phyloP scores from a whole-genome alignment of 2,113 vertebrate genomes.

The Boleophthalmus pectinirostris region DNA sequence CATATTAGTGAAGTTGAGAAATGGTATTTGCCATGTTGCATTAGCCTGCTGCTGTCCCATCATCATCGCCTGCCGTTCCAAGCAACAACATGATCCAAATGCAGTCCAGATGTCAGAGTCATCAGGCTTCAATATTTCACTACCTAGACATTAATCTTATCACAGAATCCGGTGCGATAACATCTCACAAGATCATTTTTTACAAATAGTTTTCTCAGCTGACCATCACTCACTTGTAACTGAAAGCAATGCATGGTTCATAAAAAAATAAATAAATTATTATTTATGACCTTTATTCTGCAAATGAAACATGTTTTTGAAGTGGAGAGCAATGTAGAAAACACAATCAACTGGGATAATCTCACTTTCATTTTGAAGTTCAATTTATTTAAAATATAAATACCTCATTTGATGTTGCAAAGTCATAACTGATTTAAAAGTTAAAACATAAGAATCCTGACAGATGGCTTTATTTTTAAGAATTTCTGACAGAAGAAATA shows the following conservation, averaged over 20 bases:
- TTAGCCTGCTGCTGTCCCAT: slow-evolving; percentile 67
- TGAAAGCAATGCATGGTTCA: slow-evolving; percentile 21
- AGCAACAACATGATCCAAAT: slow-evolving; percentile 77
- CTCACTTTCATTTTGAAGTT: neutral
- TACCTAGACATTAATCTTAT: slow-evolving; percentile 72
- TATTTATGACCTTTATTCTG: neutral
- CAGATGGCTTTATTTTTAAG: neutral
- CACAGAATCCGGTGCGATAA: slow-evolving; percentile 76
- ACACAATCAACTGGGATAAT: neutral
- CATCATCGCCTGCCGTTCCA: slow-evolving; percentile 69
- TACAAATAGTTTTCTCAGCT: slow-evolving; percentile 50
- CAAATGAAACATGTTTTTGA: neutral
- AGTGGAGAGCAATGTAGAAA: neutral
- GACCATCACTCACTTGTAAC: slow-evolving; percentile 45
- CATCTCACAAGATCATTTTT: slow-evolving; percentile 49
- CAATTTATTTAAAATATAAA: neutral
- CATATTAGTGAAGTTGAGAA: slow-evolving; percentile 58
- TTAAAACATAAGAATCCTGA: neutral
- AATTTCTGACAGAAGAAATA: too few relatives aligned
- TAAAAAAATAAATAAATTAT: neutral
- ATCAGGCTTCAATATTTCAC: slow-evolving; percentile 74
- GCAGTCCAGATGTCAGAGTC: slow-evolving; percentile 77
- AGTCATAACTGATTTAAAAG: neutral
- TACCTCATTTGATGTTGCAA: neutral
- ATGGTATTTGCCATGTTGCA: slow-evolving; percentile 69